Conservation (phyloP, 1,140 invertebrate species). For the Spodoptera litura region DNA sequence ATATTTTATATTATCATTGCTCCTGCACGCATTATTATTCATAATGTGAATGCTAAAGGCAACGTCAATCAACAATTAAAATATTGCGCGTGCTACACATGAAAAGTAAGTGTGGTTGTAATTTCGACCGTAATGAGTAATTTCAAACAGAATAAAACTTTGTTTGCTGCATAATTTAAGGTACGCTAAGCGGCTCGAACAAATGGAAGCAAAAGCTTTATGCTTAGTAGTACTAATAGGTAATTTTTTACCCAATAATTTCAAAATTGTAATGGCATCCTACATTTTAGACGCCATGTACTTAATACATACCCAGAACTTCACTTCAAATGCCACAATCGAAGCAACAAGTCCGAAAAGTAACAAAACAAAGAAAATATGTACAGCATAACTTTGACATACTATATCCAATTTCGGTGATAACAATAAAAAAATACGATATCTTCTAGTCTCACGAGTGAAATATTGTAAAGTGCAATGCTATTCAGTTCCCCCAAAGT, state of each 20-base stretch:
- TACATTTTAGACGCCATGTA: too few relatives aligned
- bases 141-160: too few relatives aligned
- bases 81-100: not conserved
- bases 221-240: too few relatives aligned
- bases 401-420: not conserved
- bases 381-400: not conserved
- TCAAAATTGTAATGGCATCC: too few relatives aligned
- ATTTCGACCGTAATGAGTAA: too few relatives aligned
- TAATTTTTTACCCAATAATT: too few relatives aligned
- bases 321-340: not conserved
- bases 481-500: constrained; percentile 45
- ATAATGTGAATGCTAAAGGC: not conserved
- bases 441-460: constrained; percentile 39
- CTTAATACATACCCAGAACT: too few relatives aligned
- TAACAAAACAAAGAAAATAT: too few relatives aligned
- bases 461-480: constrained; percentile 51
- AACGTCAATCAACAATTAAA: not conserved
- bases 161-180: too few relatives aligned
- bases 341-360: not conserved
- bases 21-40: constrained; percentile 1
- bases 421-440: constrained; percentile 34
- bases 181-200: too few relatives aligned
- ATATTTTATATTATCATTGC: constrained; percentile 27
- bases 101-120: too few relatives aligned
- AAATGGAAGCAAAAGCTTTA: too few relatives aligned